Percentiles rank a stretch among this genome's conserved stretches.
phyloP scores from a whole-genome alignment of 2,888 invertebrate genomes.

The Eilema sororculum region DNA sequence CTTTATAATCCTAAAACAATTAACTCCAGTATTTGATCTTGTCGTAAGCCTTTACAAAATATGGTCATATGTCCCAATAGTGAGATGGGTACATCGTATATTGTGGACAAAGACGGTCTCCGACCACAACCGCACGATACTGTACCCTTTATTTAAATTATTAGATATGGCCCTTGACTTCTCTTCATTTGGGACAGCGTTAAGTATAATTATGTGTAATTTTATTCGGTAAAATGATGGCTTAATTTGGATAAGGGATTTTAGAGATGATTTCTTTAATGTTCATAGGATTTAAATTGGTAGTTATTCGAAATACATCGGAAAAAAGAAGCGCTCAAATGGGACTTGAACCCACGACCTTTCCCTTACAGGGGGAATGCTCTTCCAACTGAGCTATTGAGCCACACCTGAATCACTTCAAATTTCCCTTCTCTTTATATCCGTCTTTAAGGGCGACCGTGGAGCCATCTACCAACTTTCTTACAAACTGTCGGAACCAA shows the following conservation, averaged over 20 bases:
- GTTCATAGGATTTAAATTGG: not conserved
- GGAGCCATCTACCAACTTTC: too few species aligned
- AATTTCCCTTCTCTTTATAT: too few species aligned
- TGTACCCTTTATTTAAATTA: slow-evolving; percentile 46
- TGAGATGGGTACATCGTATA: slow-evolving; percentile 53
- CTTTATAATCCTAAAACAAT: slow-evolving; percentile 51
- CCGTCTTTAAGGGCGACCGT: too few species aligned
- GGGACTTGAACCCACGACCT: too few species aligned
- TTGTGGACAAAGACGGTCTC: slow-evolving; percentile 49
- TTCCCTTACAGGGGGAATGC: too few species aligned
- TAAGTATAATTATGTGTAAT: slow-evolving; percentile 23
- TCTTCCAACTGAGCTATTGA: too few species aligned
- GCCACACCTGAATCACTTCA: too few species aligned
- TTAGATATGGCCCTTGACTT: slow-evolving; percentile 36
- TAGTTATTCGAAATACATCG: not conserved
- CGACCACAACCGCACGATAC: slow-evolving; percentile 43
- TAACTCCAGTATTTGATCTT: slow-evolving; percentile 53
- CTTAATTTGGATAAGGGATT: slow-evolving; percentile 10
- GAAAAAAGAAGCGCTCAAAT: too few species aligned
- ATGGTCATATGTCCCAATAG: slow-evolving; percentile 49
- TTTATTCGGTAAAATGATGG: slow-evolving; percentile 12
- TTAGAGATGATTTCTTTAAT: not conserved
- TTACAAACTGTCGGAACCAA: too few species aligned
- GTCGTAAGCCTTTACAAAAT: slow-evolving; percentile 55
- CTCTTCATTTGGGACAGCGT: slow-evolving; percentile 19